Percentiles rank a stretch among this genome's conserved stretches.
Evolutionary conservation across 1,140 invertebrate genomes (phyloP).

Genomic region (Laupala kohalensis): DNA sequence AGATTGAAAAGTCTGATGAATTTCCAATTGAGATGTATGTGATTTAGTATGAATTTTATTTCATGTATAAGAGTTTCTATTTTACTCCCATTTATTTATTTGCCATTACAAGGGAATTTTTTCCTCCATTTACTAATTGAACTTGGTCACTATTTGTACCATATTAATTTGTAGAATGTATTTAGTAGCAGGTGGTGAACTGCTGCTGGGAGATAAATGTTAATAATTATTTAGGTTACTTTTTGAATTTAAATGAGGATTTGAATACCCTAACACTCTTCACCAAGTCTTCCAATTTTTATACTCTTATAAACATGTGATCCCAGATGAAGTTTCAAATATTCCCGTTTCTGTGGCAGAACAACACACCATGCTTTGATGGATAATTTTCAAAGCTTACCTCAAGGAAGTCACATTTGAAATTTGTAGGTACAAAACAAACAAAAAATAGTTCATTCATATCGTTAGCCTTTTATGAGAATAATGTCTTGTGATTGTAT

Average conservation of each 20-base stretch:
- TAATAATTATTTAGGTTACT: neutral
- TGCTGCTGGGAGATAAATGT: neutral
- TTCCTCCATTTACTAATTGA: too few relatives aligned
- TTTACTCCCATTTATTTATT: too few relatives aligned
- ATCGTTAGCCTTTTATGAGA: neutral
- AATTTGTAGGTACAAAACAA: neutral
- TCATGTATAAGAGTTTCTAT: too few relatives aligned
- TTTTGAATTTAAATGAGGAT: neutral
- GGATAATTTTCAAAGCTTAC: neutral
- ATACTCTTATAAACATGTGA: neutral
- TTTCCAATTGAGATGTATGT: too few relatives aligned
- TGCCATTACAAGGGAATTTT: too few relatives aligned
- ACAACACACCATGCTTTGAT: neutral
- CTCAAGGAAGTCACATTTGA: neutral
- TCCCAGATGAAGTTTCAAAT: neutral
- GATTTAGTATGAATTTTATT: too few relatives aligned
- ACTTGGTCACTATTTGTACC: too few relatives aligned
- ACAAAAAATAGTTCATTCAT: constrained; percentile 2
- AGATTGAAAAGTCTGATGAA: too few relatives aligned
- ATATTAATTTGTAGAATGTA: too few relatives aligned
- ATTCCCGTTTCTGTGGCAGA: neutral
- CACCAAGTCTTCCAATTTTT: neutral
- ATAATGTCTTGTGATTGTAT: constrained; percentile 1
- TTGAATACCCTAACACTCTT: neutral
- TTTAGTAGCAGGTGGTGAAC: neutral